These are phyloP conservation scores for Prorops nasuta DNA, from an alignment of 1,140 invertebrate species.

Conservation along the genomic window DNA sequence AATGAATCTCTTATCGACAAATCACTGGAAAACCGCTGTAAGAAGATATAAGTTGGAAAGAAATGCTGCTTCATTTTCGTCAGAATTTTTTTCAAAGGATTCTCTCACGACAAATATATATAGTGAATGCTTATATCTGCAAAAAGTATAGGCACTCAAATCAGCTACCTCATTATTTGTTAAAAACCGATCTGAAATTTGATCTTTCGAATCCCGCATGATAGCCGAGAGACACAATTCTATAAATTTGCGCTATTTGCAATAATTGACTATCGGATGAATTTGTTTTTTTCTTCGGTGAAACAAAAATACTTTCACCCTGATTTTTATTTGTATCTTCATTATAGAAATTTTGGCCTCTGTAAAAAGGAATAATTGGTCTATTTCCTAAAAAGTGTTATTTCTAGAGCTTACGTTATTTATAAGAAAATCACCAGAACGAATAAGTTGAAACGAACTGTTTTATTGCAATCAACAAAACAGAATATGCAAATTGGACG, in stretches of 20 bases:
- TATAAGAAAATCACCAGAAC: too few species aligned
- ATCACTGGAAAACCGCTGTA: neutral
- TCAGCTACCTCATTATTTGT: slow-evolving; percentile 33
- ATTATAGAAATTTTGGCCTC: neutral
- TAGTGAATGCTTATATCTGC: slow-evolving; percentile 31
- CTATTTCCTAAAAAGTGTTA: neutral
- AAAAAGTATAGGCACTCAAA: slow-evolving; percentile 35
- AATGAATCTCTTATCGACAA: neutral
- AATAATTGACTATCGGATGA: slow-evolving; percentile 33
- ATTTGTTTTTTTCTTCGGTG: neutral
- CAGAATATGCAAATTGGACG: neutral
- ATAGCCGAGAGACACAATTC: too few species aligned
- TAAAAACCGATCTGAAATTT: slow-evolving; percentile 21
- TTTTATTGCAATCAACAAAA: too few species aligned
- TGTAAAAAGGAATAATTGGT: neutral
- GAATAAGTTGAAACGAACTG: too few species aligned
- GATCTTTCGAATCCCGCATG: too few species aligned
- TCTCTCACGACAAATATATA: slow-evolving; percentile 17
- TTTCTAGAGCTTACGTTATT: neutral
- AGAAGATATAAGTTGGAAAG: neutral
- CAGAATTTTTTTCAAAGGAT: neutral
- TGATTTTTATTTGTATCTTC: neutral
- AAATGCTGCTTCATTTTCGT: slow-evolving; percentile 4
- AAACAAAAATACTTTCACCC: neutral
- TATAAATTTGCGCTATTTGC: neutral